Percentiles rank a stretch among this genome's conserved stretches.
These are phyloP conservation scores for Oreochromis aureus DNA, from an alignment of 2,113 vertebrate species.

Conservation along the genomic window DNA sequence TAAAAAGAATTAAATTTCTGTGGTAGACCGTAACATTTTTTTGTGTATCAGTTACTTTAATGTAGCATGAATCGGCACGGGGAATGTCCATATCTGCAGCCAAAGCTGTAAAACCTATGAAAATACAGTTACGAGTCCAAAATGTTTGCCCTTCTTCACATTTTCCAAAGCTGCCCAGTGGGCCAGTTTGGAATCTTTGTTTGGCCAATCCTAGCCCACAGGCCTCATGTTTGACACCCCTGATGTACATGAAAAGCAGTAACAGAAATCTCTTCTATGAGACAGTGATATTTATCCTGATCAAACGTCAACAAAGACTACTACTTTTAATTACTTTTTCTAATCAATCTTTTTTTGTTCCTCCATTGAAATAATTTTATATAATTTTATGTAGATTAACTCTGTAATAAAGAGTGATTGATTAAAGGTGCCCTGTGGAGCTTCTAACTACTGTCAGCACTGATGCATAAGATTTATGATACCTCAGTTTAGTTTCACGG, in stretches of 20 bases:
- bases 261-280: fast-evolving
- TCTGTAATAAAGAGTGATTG: not conserved
- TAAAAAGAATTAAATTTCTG: not conserved
- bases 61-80: not conserved
- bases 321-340: fast-evolving
- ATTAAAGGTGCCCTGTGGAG: not conserved
- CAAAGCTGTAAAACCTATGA: not conserved
- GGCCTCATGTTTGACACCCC: not conserved
- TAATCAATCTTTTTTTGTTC: not conserved
- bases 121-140: not conserved
- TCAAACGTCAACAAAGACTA: fast-evolving
- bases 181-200: not conserved
- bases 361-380: not conserved
- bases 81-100: fast-evolving
- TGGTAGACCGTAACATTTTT: not conserved
- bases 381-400: not conserved
- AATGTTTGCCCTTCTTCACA: not conserved
- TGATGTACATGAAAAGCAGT: fast-evolving
- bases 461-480: fast-evolving
- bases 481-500: not conserved
- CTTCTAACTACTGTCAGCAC: not conserved
- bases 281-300: not conserved
- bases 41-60: fast-evolving
- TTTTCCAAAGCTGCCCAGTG: not conserved
- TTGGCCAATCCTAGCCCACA: not conserved